Base-by-base conservation (phyloP, 2,797 vertebrate genomes). In the Tokudaia tokunoshimensis region DNA sequence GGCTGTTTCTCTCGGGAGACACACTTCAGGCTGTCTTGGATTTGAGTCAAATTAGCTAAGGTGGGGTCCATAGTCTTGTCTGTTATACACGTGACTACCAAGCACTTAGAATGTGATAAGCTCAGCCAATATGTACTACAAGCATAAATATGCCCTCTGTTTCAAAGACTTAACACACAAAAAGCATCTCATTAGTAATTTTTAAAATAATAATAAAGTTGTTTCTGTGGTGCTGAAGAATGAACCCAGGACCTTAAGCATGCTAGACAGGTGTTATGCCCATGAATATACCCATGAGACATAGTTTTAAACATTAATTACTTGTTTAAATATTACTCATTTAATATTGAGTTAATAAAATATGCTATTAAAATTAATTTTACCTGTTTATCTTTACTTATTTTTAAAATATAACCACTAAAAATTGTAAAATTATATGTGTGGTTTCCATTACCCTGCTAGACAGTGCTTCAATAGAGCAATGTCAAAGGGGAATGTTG, bases 301-400 rank as follows among this genome's bases (percentile, higher is more conserved):
- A 34, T 41, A 81, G 1, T 85, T 96, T 93, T 95, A 79, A 15
- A 67, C 59, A 67, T 65, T 91, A 47, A 82, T 55, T 74, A 50
- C 4, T 78, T 55, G 57, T 89, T 86, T n/a, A 89, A 92, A 82
- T 50, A 67, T 75, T 70, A 80, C 52, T 89, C 34, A 78, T 29
- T 79, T 72, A 61, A n/a, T 67, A 92, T 61, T 72, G 17, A 92
- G 24, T 78, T 94, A 85, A 89, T 70, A 37, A 92, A 88, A 26
- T 88, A 81, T 70, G 50, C 61, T 44, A 20, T 79, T 90, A 57
- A 89, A 89, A 91, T 81, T 91, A 96, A 83, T 83, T 91, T 19
- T 7, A 63, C 47, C 15, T 34, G 50, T 55, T 91, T 47, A 14
- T 84, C 57, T 89, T 3, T 59, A 76, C 84, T 86, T 83, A 76